Base-by-base conservation (phyloP, 1,140 invertebrate species). In the Drosophila persimilis region DNA sequence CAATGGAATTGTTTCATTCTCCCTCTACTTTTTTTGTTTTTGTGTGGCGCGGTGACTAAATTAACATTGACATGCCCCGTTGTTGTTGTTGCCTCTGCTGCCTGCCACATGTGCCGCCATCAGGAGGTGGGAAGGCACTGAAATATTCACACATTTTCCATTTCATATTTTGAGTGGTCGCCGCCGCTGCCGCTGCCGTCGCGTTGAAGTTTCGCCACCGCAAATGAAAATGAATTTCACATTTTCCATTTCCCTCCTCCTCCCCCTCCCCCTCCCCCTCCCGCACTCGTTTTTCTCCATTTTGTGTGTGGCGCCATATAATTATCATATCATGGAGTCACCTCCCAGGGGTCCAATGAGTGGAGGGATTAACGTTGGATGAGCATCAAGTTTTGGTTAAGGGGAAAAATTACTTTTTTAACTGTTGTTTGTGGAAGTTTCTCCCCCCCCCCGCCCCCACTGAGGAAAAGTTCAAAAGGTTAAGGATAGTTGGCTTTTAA, bases 101-200 rank as follows among this genome's bases (percentile, higher is more conserved):
- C 15, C 46, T 80, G 74, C 80, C 74, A 85, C 80, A 89, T 85
- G 84, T 80, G 77, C 58, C 80, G 76, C 73, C 71, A 72, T 26
- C 35, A 15, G 17, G 17, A 20, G 11, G 26, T 3, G 24, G 24
- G 4, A 24, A 31, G 50, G 56, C 56, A 69, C 48, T 84, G 73
- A 84, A 84, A 84, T 84, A 79, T 84, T 85, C 80, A 85, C 80
- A 80, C 80, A 84, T 83, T 83, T 83, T 83, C 80, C 75, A 76
- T 84, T 84, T 84, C 81, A 84, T 76, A 84, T 84, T 84, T 83
- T 76, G 75, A 84, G 76, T 80, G 77, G 75, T 47, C 56, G 57
- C 57, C 41, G 65, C 35, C 35, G 35, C 35, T 11, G 35, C 35
- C 56, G 57, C 57, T 31, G 65, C 35, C 35, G 35, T 39, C 45